Base-by-base conservation (phyloP, 2,113 vertebrate genomes). In the Paramormyrops kingsleyae region DNA sequence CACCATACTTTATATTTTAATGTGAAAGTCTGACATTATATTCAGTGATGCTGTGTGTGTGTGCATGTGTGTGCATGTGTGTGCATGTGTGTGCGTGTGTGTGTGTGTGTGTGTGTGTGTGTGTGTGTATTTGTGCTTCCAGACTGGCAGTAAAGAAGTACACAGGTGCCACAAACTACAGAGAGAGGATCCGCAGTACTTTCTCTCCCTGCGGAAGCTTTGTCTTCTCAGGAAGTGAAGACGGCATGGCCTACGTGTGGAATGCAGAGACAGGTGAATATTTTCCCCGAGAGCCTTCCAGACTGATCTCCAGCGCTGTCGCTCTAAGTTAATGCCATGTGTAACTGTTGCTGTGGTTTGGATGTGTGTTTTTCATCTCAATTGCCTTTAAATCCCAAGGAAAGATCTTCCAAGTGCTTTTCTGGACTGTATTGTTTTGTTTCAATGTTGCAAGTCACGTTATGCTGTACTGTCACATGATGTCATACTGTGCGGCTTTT, bases 211-310 rank as follows among this genome's bases (percentile, higher is more conserved):
- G 98, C 91, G 98, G 99, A 42, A 98, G 94, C 0, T 99, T 98
- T 91, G 96, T 99, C 0, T 97, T 99, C 94, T 97, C 98, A 62
- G 98, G 99, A 66, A 99, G 99, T 90, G 99, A 99, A 93, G 98
- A 99, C 90, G 97, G 98, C 56, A 94, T 96, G 92, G 97, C 97
- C 0, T 99, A 98, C 88, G 98, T 99, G 88, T 99, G 99, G 99
- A 99, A 99, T 90, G 95, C 97, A 74, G 98, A 99, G 94, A 99
- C 98, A 90, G 99, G 99, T 99, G 93, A 90, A 4, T 27, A 15
- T 13, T 87, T 49, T 21, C 9, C 10, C 10, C n/a, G 2, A 53
- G n/a, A 53, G n/a, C 27, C 24, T 89, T 12, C 31, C 27, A 27
- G 42, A 62, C 83, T 21, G 24, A 24, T 46, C 44, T n/a, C n/a